Evolutionary conservation across 2,113 vertebrate species (phyloP).

Genomic region (Chamaea fasciata): DNA sequence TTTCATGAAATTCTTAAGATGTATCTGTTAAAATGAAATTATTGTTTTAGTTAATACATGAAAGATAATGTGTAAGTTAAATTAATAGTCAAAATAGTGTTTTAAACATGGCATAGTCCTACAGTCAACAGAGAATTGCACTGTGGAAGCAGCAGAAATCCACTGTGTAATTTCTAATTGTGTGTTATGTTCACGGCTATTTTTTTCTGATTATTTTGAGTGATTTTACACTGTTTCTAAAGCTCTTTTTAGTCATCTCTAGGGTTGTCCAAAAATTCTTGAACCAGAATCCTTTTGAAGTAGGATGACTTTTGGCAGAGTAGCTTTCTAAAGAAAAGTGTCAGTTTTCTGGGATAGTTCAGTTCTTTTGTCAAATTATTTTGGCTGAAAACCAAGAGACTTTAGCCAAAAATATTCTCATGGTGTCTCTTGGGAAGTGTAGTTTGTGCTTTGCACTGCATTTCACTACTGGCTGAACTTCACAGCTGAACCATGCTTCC

Average conservation of each 20-base stretch:
- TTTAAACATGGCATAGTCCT: background rate
- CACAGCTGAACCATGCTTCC: background rate
- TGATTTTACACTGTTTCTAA: background rate
- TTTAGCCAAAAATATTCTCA: conserved; percentile 43
- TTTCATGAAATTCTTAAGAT: background rate
- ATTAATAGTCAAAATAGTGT: background rate
- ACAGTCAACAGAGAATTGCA: background rate
- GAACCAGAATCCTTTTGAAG: background rate
- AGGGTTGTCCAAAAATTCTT: background rate
- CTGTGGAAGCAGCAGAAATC: background rate
- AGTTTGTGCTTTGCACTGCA: background rate
- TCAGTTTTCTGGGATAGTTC: background rate
- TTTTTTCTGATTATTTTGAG: background rate
- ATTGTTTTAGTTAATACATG: background rate
- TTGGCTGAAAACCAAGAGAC: conserved; percentile 51
- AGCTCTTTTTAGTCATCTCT: background rate
- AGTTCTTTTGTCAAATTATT: conserved; percentile 24
- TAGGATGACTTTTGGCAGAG: background rate
- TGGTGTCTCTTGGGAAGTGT: conserved; percentile 50
- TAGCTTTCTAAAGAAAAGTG: background rate
- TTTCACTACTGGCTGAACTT: conserved; percentile 12
- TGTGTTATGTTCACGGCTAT: background rate
- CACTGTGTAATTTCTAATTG: background rate
- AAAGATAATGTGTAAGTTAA: background rate
- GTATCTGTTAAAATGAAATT: background rate